Evolutionary conservation across 2,113 vertebrate genomes (phyloP).

Genomic region (Calyptommatus sinebrachiatus): DNA sequence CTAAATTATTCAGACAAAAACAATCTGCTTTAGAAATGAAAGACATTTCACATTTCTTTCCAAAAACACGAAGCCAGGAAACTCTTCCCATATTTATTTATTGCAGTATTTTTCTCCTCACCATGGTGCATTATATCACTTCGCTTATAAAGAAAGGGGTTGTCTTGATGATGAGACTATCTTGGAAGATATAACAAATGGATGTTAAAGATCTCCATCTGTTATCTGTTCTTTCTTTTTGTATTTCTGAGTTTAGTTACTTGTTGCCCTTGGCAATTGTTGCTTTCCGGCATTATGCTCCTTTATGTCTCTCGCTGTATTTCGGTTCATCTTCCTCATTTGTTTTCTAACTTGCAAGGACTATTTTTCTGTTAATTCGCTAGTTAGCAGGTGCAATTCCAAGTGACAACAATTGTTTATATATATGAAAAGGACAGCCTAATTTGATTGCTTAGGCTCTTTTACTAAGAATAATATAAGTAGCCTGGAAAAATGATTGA

Average conservation of each 20-base stretch:
- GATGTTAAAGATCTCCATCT: background rate
- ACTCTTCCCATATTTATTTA: background rate
- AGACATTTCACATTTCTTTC: background rate
- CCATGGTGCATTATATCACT: background rate
- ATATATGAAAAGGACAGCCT: background rate
- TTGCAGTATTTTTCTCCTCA: background rate
- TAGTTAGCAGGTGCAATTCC: constrained; percentile 2
- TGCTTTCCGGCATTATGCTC: background rate
- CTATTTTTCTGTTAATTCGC: background rate
- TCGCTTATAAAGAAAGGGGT: background rate
- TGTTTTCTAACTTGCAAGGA: constrained; percentile 2
- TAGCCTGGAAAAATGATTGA: background rate
- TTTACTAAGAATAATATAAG: background rate
- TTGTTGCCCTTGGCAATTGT: background rate
- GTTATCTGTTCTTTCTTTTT: background rate
- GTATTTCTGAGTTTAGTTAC: background rate
- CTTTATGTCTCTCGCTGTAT: background rate
- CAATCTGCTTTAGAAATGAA: background rate
- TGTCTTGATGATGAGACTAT: background rate
- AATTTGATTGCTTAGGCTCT: constrained; percentile 9
- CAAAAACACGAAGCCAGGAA: background rate
- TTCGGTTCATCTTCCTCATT: fast-evolving
- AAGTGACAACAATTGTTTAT: background rate
- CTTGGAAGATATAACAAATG: background rate
- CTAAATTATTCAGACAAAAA: background rate